Percentiles rank a stretch among this genome's conserved stretches.
These are phyloP conservation scores for Sminthurides bifidus DNA, from an alignment of 1,140 invertebrate species.

Conservation along the genomic window DNA sequence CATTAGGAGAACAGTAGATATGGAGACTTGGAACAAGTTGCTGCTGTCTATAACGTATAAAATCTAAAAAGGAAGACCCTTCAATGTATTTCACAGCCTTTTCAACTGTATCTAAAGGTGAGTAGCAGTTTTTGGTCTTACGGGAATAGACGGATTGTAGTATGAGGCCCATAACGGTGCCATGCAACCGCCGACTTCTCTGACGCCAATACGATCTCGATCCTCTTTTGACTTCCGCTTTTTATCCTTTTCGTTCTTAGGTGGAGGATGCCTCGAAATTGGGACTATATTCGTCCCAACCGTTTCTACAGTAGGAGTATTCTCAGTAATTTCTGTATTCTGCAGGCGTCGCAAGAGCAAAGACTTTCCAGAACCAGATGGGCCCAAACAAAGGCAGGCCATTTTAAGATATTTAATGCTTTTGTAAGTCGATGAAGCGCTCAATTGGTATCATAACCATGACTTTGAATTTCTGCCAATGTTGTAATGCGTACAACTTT, in stretches of 20 bases:
- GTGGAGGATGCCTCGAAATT: conserved; percentile 36
- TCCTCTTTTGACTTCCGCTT: conserved; percentile 10
- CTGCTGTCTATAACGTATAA: conserved; percentile 30
- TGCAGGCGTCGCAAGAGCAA: conserved; percentile 60
- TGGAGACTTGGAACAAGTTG: conserved; percentile 33
- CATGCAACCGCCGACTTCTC: conserved; percentile 66
- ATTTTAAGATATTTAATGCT: too few relatives aligned
- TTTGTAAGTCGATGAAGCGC: too few relatives aligned
- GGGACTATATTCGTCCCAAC: conserved; percentile 61
- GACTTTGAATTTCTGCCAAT: too few relatives aligned
- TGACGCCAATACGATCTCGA: conserved; percentile 33
- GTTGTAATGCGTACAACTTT: too few relatives aligned
- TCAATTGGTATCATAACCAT: too few relatives aligned
- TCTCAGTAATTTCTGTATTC: conserved; percentile 51
- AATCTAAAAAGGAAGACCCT: conserved; percentile 14
- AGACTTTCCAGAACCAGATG: conserved; percentile 62
- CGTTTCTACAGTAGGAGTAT: conserved; percentile 59
- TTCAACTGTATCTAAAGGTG: neutral
- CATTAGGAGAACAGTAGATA: conserved; percentile 30
- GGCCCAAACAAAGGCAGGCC: conserved; percentile 55
- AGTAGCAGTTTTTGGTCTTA: conserved; percentile 32
- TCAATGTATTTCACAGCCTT: neutral
- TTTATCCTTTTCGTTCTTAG: conserved; percentile 6
- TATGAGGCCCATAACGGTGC: conserved; percentile 64
- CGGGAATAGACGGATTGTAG: conserved; percentile 50